These are phyloP conservation scores for Sisor rabdophorus DNA, from an alignment of 2,113 vertebrate genomes.

Conservation along the genomic window DNA sequence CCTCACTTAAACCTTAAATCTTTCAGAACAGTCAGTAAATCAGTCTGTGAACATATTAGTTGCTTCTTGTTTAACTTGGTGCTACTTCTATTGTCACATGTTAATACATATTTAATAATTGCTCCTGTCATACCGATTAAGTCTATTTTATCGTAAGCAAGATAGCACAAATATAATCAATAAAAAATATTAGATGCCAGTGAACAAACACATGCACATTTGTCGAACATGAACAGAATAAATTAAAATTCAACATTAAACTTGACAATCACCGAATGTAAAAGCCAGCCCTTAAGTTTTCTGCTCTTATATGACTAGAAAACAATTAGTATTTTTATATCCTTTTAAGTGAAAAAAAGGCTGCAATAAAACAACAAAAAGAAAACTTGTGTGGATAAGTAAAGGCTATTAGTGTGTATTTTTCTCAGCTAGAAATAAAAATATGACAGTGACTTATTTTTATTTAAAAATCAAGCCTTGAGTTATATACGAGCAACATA, in stretches of 20 bases:
- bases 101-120: not conserved
- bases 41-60: not conserved
- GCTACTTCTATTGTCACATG: not conserved
- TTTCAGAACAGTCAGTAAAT: constrained; percentile 3
- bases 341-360: too few species aligned
- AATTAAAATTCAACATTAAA: not conserved
- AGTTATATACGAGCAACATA: not conserved
- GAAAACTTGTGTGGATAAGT: too few species aligned
- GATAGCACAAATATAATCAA: not conserved
- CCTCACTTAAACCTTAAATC: constrained; percentile 5
- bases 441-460: too few species aligned
- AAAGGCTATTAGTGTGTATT: too few species aligned
- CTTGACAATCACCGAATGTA: too few species aligned
- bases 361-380: too few species aligned
- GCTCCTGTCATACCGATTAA: too few species aligned
- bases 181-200: not conserved
- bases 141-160: not conserved
- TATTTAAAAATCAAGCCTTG: not conserved
- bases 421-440: too few species aligned
- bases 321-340: too few species aligned
- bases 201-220: not conserved
- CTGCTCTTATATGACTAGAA: too few species aligned
- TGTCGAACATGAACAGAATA: not conserved
- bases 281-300: too few species aligned
- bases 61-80: not conserved